Percentiles rank a stretch among this genome's conserved stretches.
Conservation (phyloP, 2,797 vertebrate species). For the Tamandua tetradactyla region DNA sequence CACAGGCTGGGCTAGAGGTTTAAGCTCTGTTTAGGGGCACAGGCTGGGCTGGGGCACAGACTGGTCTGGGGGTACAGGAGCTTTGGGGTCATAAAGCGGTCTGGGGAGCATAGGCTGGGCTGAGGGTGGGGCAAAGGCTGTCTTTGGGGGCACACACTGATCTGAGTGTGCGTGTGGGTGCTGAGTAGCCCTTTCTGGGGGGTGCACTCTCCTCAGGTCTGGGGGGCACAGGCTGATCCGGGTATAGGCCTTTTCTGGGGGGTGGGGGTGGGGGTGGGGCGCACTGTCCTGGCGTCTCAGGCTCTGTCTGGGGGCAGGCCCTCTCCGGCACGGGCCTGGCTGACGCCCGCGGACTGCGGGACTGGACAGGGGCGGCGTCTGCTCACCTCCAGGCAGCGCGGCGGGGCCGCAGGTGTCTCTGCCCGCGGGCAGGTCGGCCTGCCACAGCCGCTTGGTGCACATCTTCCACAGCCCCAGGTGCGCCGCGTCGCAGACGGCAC, state of each 20-base stretch:
- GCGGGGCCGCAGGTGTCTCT: slow-evolving; percentile 92
- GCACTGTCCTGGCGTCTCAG: not conserved
- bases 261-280: too few relatives aligned
- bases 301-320: too few relatives aligned
- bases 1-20: not conserved
- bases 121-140: not conserved
- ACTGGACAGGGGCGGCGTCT: not conserved
- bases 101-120: not conserved
- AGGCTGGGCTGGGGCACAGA: not conserved
- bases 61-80: not conserved
- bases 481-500: slow-evolving; percentile 90
- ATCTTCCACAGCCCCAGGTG: slow-evolving; percentile 95
- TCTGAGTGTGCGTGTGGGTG: too few relatives aligned
- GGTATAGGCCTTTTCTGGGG: too few relatives aligned
- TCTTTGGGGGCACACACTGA: not conserved
- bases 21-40: not conserved
- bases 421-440: slow-evolving; percentile 89
- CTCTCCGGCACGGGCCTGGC: not conserved
- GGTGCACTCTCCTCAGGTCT: too few relatives aligned
- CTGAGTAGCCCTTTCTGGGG: too few relatives aligned
- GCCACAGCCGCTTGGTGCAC: slow-evolving; percentile 91
- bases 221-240: not conserved
- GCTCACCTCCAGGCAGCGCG: slow-evolving; percentile 93
- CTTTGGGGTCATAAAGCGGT: not conserved
- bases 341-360: not conserved